Conservation (phyloP, 2,888 invertebrate species). For the Tetranychus piercei region DNA sequence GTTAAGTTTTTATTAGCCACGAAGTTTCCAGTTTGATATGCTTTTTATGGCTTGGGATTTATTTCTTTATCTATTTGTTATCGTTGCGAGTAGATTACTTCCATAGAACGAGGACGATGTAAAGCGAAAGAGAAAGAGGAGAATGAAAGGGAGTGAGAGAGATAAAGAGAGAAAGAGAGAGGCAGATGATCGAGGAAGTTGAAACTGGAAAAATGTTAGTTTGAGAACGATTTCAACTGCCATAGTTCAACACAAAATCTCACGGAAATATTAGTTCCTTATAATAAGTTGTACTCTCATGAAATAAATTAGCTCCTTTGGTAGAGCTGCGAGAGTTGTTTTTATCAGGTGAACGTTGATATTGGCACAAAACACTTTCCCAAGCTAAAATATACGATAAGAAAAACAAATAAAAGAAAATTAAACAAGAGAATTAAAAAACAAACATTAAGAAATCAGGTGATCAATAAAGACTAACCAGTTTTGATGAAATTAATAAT, state of each 20-base stretch:
- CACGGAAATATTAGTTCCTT: background rate
- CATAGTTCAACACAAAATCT: background rate
- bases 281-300: background rate
- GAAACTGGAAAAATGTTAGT: no score
- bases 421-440: background rate
- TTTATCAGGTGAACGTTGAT: background rate
- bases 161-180: background rate
- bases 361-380: background rate
- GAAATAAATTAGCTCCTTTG: background rate
- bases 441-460: background rate
- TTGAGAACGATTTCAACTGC: no score
- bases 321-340: background rate
- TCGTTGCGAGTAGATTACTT: no score
- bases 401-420: background rate
- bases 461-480: background rate
- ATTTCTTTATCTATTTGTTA: no score
- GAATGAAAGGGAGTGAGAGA: no score
- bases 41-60: no score
- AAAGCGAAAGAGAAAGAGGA: background rate
- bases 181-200: background rate
- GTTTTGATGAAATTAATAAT: slow-evolving; percentile 16
- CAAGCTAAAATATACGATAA: background rate
- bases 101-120: no score
- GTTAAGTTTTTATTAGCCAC: no score
- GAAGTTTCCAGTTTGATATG: no score